Evolutionary conservation across 1,140 invertebrate species (phyloP).

Genomic region (Heliothis virescens): DNA sequence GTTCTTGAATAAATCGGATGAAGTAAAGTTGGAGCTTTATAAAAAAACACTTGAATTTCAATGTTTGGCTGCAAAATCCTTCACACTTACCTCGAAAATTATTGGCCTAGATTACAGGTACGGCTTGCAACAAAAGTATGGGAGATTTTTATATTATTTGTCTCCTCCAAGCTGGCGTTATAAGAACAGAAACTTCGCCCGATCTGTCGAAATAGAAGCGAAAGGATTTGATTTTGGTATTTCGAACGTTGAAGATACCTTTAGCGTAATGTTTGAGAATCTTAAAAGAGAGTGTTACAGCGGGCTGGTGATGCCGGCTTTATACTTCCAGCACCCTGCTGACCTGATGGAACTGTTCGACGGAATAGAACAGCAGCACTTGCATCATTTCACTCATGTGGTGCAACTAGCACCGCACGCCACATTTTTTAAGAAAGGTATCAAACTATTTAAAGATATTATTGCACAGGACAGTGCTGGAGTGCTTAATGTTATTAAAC

Average conservation of each 20-base stretch:
- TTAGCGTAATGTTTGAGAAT: slow-evolving; percentile 83
- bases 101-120: slow-evolving; percentile 88
- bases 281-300: slow-evolving; percentile 82
- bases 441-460: slow-evolving; percentile 64
- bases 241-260: slow-evolving; percentile 74
- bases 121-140: slow-evolving; percentile 88
- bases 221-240: slow-evolving; percentile 77
- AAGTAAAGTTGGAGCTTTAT: slow-evolving; percentile 77
- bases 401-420: slow-evolving; percentile 63
- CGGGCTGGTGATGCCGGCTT: slow-evolving; percentile 75
- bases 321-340: slow-evolving; percentile 87
- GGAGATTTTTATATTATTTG: slow-evolving; percentile 88
- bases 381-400: slow-evolving; percentile 74
- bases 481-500: slow-evolving; percentile 63
- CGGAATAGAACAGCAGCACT: slow-evolving; percentile 86
- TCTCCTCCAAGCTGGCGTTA: slow-evolving; percentile 87
- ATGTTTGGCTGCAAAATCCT: slow-evolving; percentile 77
- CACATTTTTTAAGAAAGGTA: slow-evolving; percentile 62
- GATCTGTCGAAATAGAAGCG: slow-evolving; percentile 77
- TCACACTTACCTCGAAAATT: slow-evolving; percentile 85
- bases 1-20: slow-evolving; percentile 82
- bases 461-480: slow-evolving; percentile 64
- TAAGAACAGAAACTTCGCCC: slow-evolving; percentile 79
- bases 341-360: slow-evolving; percentile 87
- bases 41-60: slow-evolving; percentile 77